phyloP scores from a whole-genome alignment of 2,113 vertebrate species.

The Rhabdomys dilectus region DNA sequence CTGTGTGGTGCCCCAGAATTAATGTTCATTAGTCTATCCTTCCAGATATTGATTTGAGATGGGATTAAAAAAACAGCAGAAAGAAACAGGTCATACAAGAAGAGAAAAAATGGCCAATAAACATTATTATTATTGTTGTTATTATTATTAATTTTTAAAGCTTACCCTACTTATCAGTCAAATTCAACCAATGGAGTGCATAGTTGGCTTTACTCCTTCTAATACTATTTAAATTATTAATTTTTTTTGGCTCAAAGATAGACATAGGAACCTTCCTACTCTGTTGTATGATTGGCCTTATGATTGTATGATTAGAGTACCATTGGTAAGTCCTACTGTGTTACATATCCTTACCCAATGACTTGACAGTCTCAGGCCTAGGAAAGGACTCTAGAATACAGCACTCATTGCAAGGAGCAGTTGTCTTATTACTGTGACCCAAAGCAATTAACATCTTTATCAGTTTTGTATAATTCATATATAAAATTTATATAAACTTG shows the following conservation, averaged over 20 bases:
- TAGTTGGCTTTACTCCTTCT: not conserved
- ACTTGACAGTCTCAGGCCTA: not conserved
- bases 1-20: not conserved
- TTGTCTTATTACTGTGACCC: not conserved
- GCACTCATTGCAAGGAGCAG: not conserved
- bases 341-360: not conserved
- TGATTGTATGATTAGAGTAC: too few species aligned
- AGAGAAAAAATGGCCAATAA: not conserved
- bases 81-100: not conserved
- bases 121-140: too few species aligned
- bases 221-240: not conserved
- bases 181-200: not conserved
- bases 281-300: not conserved
- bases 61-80: constrained; percentile 1
- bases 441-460: not conserved
- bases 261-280: not conserved
- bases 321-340: not conserved
- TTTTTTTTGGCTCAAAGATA: not conserved
- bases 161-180: not conserved
- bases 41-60: not conserved
- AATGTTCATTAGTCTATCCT: not conserved
- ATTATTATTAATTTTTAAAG: too few species aligned
- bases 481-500: constrained; percentile 21
- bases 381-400: not conserved
- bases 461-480: not conserved